A percentile compares a stretch with the other conserved stretches of the same genome.
These are phyloP conservation scores for Sphaerodactylus townsendi DNA, from an alignment of 2,113 vertebrate genomes.

Conservation along the genomic window DNA sequence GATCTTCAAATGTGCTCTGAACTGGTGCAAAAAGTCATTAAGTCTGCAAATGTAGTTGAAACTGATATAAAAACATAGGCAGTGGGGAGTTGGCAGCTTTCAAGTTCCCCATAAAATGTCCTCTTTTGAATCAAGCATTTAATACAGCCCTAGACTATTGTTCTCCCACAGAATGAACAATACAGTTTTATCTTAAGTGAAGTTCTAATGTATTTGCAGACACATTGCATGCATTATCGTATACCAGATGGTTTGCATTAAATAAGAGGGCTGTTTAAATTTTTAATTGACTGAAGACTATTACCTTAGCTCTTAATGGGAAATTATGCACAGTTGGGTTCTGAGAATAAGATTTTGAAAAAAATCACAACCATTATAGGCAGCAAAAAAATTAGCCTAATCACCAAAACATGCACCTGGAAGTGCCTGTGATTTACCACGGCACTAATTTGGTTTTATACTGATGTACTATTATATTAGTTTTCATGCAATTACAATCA, in stretches of 20 bases:
- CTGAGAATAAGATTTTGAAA: neutral
- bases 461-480: neutral
- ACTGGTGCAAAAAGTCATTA: too few species aligned
- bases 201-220: neutral
- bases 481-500: constrained; percentile 9
- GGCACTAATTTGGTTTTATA: constrained; percentile 12
- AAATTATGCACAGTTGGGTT: neutral
- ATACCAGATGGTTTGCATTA: constrained; percentile 9
- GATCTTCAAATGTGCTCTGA: too few species aligned
- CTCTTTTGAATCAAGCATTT: neutral
- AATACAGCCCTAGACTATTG: neutral
- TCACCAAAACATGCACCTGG: neutral
- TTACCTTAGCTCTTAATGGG: neutral
- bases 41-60: too few species aligned
- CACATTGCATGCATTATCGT: constrained; percentile 1
- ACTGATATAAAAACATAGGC: too few species aligned
- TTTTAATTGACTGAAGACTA: neutral
- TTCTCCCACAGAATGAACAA: neutral
- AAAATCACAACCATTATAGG: neutral
- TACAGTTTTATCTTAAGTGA: neutral
- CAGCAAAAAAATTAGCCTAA: constrained; percentile 9
- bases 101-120: neutral
- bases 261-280: neutral
- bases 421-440: neutral
- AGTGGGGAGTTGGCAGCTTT: neutral